Conservation (phyloP, 2,888 invertebrate species). For the Cantharis flavilabris region DNA sequence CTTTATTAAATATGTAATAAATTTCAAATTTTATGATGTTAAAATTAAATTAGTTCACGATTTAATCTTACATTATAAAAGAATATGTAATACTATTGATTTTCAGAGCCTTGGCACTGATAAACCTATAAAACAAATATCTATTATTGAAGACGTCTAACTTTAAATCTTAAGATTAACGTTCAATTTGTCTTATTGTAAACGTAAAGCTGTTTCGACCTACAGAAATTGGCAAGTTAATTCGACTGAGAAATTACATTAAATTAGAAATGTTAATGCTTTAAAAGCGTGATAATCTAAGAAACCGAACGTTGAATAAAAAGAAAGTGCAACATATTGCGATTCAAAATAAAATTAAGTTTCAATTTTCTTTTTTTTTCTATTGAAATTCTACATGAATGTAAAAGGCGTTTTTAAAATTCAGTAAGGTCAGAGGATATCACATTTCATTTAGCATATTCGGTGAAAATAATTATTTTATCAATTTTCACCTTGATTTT, state of each 20-base stretch:
- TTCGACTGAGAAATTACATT: slow-evolving; percentile 14
- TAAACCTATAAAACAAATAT: not conserved
- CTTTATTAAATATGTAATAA: too few relatives aligned
- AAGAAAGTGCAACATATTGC: not conserved
- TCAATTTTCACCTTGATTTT: not conserved
- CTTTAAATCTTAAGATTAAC: slow-evolving; percentile 12
- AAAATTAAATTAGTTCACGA: not conserved
- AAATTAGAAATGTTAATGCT: slow-evolving; percentile 24
- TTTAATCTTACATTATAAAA: not conserved
- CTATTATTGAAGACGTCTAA: not conserved
- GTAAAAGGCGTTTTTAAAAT: not conserved
- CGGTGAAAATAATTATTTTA: not conserved
- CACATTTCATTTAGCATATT: not conserved
- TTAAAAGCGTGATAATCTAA: not conserved
- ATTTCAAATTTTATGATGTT: not conserved
- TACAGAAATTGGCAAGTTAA: slow-evolving; percentile 22
- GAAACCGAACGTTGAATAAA: not conserved
- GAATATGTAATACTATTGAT: not conserved
- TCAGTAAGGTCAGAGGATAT: not conserved
- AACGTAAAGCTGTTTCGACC: slow-evolving; percentile 16
- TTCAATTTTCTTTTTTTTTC: not conserved
- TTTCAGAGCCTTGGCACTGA: not conserved
- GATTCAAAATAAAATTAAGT: not conserved
- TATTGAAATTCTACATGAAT: not conserved
- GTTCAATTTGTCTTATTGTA: slow-evolving; percentile 10